Percentiles rank a stretch among this genome's conserved stretches.
These are phyloP conservation scores for Yoshiicerus persimilis DNA, from an alignment of 1,140 invertebrate genomes.

Conservation along the genomic window DNA sequence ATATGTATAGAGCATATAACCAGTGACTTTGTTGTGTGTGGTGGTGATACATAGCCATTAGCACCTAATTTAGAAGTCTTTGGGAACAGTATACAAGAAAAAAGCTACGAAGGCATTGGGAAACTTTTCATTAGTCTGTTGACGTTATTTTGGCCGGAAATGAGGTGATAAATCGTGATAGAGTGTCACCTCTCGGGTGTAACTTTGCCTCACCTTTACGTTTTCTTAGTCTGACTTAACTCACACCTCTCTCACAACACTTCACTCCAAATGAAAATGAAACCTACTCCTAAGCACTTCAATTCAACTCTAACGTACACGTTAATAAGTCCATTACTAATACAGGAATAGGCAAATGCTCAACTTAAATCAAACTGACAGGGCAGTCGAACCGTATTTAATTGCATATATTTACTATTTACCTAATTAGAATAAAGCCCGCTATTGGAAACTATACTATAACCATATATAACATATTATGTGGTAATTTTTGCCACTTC, in stretches of 20 bases:
- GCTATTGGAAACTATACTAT: too few relatives aligned
- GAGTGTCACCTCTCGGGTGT: slow-evolving; percentile 39
- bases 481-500: neutral
- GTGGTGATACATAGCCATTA: slow-evolving; percentile 24
- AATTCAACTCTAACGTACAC: neutral
- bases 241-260: neutral
- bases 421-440: too few relatives aligned
- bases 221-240: neutral
- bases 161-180: slow-evolving; percentile 37
- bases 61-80: slow-evolving; percentile 20
- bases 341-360: too few relatives aligned
- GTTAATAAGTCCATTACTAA: too few relatives aligned
- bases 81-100: neutral
- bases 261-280: neutral
- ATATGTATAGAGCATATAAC: neutral
- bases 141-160: slow-evolving; percentile 31
- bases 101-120: neutral
- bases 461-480: too few relatives aligned
- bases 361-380: too few relatives aligned
- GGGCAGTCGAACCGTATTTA: too few relatives aligned
- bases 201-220: slow-evolving; percentile 24
- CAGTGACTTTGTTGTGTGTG: neutral
- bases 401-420: too few relatives aligned
- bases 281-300: neutral
- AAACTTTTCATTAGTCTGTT: slow-evolving; percentile 26